A percentile compares a stretch with the other conserved stretches of the same genome.
These are phyloP conservation scores for Poeciliopsis gracilis DNA, from an alignment of 2,797 vertebrate species.

Conservation along the genomic window DNA sequence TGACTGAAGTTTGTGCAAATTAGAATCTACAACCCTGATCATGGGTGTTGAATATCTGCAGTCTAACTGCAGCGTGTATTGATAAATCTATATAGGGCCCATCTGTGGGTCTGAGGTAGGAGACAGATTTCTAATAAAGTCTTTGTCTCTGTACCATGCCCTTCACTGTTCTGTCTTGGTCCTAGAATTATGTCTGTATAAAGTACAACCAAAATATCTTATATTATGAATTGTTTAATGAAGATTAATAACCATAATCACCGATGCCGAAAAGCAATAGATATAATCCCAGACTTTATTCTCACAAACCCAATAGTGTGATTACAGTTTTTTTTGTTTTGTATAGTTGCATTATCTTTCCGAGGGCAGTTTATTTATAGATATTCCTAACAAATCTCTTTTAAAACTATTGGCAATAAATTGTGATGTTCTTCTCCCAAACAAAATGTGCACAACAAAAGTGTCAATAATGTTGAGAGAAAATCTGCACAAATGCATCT, in stretches of 20 bases:
- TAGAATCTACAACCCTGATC: slow-evolving; percentile 7
- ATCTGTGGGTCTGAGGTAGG: not conserved
- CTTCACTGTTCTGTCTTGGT: not conserved
- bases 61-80: not conserved
- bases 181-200: not conserved
- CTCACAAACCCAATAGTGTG: not conserved
- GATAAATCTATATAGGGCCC: slow-evolving; percentile 4
- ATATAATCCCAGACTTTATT: not conserved
- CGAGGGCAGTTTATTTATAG: not conserved
- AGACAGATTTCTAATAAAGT: not conserved
- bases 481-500: not conserved
- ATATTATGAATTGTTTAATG: too few relatives aligned
- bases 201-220: not conserved
- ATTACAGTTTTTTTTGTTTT: not conserved
- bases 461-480: not conserved
- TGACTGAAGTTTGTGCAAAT: slow-evolving; percentile 17
- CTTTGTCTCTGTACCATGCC: not conserved
- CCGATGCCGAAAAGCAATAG: not conserved
- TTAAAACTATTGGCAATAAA: not conserved
- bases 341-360: not conserved
- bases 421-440: not conserved
- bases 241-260: not conserved
- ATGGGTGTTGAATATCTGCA: slow-evolving; percentile 8
- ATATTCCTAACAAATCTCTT: not conserved
- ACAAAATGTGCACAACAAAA: not conserved